A percentile compares a stretch with the other conserved stretches of the same genome.
Evolutionary conservation across 2,888 invertebrate species (phyloP).

Genomic region (Stenotaenia linearis): DNA sequence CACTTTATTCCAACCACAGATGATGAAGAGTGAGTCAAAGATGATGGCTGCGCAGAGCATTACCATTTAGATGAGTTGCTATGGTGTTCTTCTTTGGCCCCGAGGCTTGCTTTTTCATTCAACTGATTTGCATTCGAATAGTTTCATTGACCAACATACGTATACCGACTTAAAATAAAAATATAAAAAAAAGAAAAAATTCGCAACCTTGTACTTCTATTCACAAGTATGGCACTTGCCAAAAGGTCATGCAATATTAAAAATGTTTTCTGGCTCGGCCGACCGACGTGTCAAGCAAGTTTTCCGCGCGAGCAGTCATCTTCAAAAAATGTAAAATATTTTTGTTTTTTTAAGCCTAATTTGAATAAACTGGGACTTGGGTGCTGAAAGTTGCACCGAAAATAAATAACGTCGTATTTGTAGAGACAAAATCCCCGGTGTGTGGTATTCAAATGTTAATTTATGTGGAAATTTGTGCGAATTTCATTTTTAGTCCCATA

Average conservation of each 20-base stretch:
- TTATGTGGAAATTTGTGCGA: not conserved
- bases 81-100: constrained; percentile 12
- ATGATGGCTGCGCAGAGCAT: constrained; percentile 7
- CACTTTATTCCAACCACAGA: constrained; percentile 20
- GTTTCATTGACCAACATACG: constrained; percentile 4
- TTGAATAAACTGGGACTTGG: not conserved
- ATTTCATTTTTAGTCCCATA: constrained; percentile 1
- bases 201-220: not conserved
- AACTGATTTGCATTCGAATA: constrained; percentile 20
- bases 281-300: not conserved
- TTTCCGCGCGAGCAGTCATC: not conserved
- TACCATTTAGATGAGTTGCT: constrained; percentile 24
- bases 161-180: not conserved
- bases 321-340: not conserved
- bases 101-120: not conserved
- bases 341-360: not conserved
- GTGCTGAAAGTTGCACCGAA: not conserved
- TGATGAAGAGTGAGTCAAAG: constrained; percentile 17
- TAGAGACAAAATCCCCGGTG: not conserved
- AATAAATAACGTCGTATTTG: not conserved
- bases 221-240: not conserved
- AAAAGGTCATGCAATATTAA: not conserved
- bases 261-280: not conserved
- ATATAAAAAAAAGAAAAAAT: not conserved
- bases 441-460: not conserved